Conservation (phyloP, 2,113 vertebrate species). For the Andinoacara biseriatus region DNA sequence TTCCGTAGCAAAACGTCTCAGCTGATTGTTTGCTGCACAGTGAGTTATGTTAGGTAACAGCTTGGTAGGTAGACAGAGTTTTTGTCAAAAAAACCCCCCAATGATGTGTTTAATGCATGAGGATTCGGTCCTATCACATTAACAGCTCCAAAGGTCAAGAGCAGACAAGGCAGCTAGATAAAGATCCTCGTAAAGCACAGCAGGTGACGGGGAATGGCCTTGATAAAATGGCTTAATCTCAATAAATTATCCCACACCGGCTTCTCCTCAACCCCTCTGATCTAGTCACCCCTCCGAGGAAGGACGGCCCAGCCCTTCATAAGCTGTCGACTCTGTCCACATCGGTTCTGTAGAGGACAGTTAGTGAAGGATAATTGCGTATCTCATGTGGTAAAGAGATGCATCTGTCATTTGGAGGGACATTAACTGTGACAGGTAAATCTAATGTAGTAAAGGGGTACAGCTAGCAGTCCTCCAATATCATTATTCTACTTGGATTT, state of each 20-base stretch:
- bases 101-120: neutral
- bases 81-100: constrained; percentile 4
- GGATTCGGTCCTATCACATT: neutral
- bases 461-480: neutral
- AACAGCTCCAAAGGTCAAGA: constrained; percentile 37
- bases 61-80: neutral
- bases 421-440: neutral
- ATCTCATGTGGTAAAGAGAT: neutral
- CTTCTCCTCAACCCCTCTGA: neutral
- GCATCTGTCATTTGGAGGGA: neutral
- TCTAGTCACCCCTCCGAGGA: neutral
- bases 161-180: neutral
- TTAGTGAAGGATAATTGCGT: neutral
- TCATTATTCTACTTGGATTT: neutral
- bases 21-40: neutral
- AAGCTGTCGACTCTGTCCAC: neutral
- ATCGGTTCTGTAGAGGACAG: neutral
- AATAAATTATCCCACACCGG: constrained; percentile 8
- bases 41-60: neutral
- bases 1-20: constrained; percentile 11
- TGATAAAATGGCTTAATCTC: neutral
- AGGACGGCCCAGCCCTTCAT: neutral
- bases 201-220: constrained; percentile 10
- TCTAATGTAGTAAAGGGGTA: neutral
- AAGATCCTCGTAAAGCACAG: constrained; percentile 30